Evolutionary conservation across 2,888 invertebrate genomes (phyloP), one percentile per base, ranked within the genome.

Genomic region (Drosophila diplacantha): DNA sequence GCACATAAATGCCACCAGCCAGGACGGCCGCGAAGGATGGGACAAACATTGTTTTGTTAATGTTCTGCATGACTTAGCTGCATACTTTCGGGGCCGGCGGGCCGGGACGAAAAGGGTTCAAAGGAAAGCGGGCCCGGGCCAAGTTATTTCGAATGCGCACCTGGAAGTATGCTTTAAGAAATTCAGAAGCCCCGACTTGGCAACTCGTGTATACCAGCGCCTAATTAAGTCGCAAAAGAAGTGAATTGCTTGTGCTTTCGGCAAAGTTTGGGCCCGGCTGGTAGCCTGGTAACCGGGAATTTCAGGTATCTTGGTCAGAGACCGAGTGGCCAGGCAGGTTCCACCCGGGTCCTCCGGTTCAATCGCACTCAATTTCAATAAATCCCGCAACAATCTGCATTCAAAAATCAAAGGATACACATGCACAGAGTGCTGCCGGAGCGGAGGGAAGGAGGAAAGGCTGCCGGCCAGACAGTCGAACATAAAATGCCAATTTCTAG

Each of bases 401-500:
- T 79, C 78, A 80, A 82, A 77, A 83, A 77, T 78, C 77, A 74
- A 79, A 80, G 78, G 74, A 78, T 72, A 72, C 74, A 67, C 60
- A 67, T 22, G 41, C 49, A 24, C 41, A 26, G 41, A 41, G 43
- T 43, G 26, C 43, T 26, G 26, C 16, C 43, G 4, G 54, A 31
- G 39, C 46, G 47, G 50, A n/a, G 44, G 55, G 29, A 58, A 14
- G 44, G 22, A n/a, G 44, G 55, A 24, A 58, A 12, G 44, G 29
- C 62, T 49, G 39, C 60, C 11, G 59, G 34, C 60, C 70, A 72
- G 79, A 72, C 74, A 73, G 74, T 55, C 71, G 71, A 69, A 72
- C 82, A 83, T 83, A 79, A 81, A 84, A 81, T 79, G 75, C 78
- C 78, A 84, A 84, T 82, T 83, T 81, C 82, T 78, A 84, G 85